phyloP scores from a whole-genome alignment of 2,888 invertebrate species.

The Dermolepida albohirtum region DNA sequence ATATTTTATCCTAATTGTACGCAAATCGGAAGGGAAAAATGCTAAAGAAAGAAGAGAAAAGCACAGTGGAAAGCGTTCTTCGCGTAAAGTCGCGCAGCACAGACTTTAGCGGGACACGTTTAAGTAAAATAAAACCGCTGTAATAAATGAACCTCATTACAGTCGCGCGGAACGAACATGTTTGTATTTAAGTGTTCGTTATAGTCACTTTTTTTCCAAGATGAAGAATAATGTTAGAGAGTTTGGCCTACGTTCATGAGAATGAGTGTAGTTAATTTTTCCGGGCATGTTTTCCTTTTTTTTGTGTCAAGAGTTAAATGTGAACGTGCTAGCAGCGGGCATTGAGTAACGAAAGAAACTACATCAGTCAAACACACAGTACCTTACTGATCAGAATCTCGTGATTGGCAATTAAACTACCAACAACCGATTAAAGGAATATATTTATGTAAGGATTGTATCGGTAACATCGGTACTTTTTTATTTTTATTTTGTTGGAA shows the following conservation, averaged over 20 bases:
- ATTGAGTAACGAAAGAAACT: too few species aligned
- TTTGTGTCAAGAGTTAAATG: too few species aligned
- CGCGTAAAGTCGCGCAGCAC: neutral
- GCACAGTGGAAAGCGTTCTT: neutral
- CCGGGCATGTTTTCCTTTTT: neutral
- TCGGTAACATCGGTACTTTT: too few species aligned
- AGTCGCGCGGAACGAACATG: constrained; percentile 10
- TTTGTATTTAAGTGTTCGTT: constrained; percentile 25
- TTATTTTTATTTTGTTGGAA: neutral
- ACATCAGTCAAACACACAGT: too few species aligned
- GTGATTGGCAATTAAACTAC: too few species aligned
- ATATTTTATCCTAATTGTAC: constrained; percentile 31
- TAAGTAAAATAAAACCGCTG: constrained; percentile 19
- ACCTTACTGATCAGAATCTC: too few species aligned
- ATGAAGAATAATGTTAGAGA: constrained; percentile 24
- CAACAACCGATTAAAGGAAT: neutral
- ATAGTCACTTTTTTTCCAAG: constrained; percentile 9
- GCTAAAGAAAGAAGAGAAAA: constrained; percentile 14
- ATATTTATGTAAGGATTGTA: neutral
- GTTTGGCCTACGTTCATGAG: constrained; percentile 2
- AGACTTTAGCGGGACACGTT: constrained; percentile 19
- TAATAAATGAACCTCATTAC: constrained; percentile 34
- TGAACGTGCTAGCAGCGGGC: too few species aligned
- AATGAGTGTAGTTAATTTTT: constrained; percentile 9
- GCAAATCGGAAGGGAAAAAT: constrained; percentile 20